These are phyloP conservation scores for Poeciliopsis turrubarensis DNA, from an alignment of 2,113 vertebrate genomes.

Conservation along the genomic window DNA sequence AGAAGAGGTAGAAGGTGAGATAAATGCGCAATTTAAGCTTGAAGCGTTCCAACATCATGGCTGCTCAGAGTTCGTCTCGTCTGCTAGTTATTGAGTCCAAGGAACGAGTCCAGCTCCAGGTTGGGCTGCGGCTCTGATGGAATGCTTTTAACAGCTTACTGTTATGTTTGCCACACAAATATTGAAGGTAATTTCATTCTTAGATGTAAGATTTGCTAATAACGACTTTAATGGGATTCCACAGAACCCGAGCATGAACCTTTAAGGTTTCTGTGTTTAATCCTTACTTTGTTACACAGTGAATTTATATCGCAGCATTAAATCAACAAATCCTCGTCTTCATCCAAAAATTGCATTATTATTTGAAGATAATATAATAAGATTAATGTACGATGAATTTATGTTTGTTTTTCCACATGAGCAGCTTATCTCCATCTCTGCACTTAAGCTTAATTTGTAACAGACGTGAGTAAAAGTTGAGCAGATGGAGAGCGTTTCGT, in stretches of 20 bases:
- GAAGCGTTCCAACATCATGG: not conserved
- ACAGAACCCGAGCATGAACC: not conserved
- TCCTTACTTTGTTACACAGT: not conserved
- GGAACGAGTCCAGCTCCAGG: too few species aligned
- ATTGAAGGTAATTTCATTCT: not conserved
- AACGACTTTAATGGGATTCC: not conserved
- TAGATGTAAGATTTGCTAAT: not conserved
- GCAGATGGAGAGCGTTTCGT: conserved; percentile 18
- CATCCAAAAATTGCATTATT: not conserved
- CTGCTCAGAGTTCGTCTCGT: not conserved
- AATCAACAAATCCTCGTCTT: not conserved
- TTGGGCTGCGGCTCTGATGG: not conserved
- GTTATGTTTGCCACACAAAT: not conserved
- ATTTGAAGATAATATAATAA: not conserved
- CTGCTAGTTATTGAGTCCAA: too few species aligned
- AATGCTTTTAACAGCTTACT: not conserved
- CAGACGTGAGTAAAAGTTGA: not conserved
- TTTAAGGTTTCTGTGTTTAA: not conserved
- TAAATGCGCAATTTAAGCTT: not conserved
- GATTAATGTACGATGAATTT: not conserved
- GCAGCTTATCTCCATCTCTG: not conserved
- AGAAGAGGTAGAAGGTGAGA: not conserved
- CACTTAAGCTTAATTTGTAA: conserved; percentile 1
- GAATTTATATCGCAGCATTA: not conserved
- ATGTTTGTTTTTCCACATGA: not conserved